Percentiles rank a stretch among this genome's conserved stretches.
These are phyloP conservation scores for Stegastes partitus DNA, from an alignment of 2,113 vertebrate genomes.

Conservation along the genomic window DNA sequence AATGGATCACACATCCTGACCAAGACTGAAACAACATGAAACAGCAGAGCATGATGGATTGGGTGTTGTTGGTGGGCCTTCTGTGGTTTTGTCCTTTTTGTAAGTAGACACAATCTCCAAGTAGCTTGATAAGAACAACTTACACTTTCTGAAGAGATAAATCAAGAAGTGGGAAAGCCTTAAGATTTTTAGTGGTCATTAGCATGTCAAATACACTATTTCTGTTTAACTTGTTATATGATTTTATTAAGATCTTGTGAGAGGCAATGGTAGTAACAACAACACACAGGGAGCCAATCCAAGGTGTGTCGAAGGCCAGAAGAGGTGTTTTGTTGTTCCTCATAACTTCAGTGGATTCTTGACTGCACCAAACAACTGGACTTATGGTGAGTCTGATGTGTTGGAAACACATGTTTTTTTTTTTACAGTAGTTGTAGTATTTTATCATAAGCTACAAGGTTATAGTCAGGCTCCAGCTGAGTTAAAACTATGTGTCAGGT, in stretches of 20 bases:
- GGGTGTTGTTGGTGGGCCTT: constrained; percentile 16
- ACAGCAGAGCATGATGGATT: constrained; percentile 5
- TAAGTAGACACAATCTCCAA: constrained; percentile 37
- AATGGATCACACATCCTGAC: neutral
- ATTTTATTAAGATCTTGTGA: neutral
- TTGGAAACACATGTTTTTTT: rapidly evolving
- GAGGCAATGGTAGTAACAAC: no score
- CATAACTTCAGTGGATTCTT: constrained; percentile 38
- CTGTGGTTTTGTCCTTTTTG: constrained; percentile 1
- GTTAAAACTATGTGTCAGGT: no score
- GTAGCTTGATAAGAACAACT: neutral
- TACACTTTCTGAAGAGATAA: no score
- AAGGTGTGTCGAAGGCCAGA: rapidly evolving
- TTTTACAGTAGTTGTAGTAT: no score
- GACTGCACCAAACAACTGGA: rapidly evolving
- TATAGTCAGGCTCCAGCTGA: neutral
- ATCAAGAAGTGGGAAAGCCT: no score
- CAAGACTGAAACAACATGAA: constrained; percentile 44
- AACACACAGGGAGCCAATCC: no score
- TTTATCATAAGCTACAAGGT: no score
- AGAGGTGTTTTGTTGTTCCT: rapidly evolving
- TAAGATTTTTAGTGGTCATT: no score
- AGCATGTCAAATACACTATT: no score
- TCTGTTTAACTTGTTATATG: neutral
- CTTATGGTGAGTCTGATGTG: rapidly evolving